A percentile compares a stretch with the other conserved stretches of the same genome.
phyloP scores from a whole-genome alignment of 1,140 invertebrate species.

The Pomacea maculata region DNA sequence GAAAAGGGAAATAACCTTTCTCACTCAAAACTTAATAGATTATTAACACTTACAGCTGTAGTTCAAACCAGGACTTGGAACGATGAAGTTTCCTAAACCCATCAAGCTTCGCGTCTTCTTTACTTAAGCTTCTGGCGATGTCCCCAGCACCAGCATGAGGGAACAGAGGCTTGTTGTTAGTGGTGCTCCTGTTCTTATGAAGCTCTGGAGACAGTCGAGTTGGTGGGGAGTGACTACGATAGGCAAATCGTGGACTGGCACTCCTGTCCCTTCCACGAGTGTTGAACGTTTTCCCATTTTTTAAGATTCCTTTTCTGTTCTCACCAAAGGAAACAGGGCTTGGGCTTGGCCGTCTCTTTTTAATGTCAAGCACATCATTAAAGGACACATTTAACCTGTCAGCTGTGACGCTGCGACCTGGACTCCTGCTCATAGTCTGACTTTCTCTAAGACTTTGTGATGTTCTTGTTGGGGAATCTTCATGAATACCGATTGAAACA shows the following conservation, averaged over 20 bases:
- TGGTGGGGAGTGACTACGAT: constrained; percentile 22
- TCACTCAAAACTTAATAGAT: not conserved
- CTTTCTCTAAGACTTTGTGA: constrained; percentile 1
- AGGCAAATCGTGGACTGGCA: constrained; percentile 14
- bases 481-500: not conserved
- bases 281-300: constrained; percentile 9
- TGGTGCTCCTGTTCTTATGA: not conserved
- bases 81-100: constrained; percentile 14
- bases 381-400: constrained; percentile 1
- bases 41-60: constrained; percentile 18
- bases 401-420: not conserved
- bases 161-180: constrained; percentile 3
- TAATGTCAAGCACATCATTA: constrained; percentile 9
- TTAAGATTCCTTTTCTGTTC: constrained; percentile 20
- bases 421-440: constrained; percentile 7
- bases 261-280: constrained; percentile 19
- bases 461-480: not conserved
- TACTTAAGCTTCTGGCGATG: constrained; percentile 23
- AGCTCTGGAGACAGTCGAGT: constrained; percentile 24
- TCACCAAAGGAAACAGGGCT: constrained; percentile 14
- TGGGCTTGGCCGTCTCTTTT: not conserved
- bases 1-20: no score
- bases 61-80: constrained; percentile 36
- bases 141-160: constrained; percentile 13
- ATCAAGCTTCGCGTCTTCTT: constrained; percentile 16